These are phyloP conservation scores for Zhuqinia jingwanae DNA, from an alignment of 2,888 invertebrate species.

Conservation along the genomic window DNA sequence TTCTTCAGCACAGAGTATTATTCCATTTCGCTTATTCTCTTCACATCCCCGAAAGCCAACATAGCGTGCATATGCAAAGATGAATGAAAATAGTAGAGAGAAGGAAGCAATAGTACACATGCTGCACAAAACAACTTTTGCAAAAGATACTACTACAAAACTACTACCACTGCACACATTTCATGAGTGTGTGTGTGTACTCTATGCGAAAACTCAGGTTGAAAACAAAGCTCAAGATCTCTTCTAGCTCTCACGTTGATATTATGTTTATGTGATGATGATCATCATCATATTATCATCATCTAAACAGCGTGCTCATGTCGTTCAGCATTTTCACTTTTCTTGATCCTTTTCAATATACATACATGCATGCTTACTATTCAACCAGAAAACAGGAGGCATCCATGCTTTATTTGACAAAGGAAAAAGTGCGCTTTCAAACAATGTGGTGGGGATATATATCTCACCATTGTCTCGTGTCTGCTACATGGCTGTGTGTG, in stretches of 20 bases:
- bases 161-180: not conserved
- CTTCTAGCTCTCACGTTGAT: too few species aligned
- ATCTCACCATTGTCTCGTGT: conserved; percentile 5
- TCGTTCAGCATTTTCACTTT: conserved; percentile 31
- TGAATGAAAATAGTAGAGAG: conserved; percentile 7
- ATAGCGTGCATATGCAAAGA: not conserved
- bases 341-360: conserved; percentile 28
- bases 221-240: conserved; percentile 29
- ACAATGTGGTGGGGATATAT: too few species aligned
- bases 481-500: too few species aligned
- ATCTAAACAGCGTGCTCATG: conserved; percentile 44
- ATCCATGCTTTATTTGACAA: too few species aligned
- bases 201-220: too few species aligned
- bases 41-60: conserved; percentile 12
- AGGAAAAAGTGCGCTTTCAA: too few species aligned
- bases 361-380: too few species aligned
- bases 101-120: conserved; percentile 13
- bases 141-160: too few species aligned
- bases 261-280: too few species aligned
- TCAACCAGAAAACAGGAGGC: too few species aligned
- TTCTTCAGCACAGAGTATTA: not conserved
- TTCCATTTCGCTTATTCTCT: not conserved
- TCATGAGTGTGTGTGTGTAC: not conserved
- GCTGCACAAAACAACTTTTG: not conserved
- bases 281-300: conserved; percentile 7